Evolutionary conservation across 2,113 vertebrate genomes (phyloP), one percentile per base, ranked within the genome.

Genomic region (Hyaena hyaena): DNA sequence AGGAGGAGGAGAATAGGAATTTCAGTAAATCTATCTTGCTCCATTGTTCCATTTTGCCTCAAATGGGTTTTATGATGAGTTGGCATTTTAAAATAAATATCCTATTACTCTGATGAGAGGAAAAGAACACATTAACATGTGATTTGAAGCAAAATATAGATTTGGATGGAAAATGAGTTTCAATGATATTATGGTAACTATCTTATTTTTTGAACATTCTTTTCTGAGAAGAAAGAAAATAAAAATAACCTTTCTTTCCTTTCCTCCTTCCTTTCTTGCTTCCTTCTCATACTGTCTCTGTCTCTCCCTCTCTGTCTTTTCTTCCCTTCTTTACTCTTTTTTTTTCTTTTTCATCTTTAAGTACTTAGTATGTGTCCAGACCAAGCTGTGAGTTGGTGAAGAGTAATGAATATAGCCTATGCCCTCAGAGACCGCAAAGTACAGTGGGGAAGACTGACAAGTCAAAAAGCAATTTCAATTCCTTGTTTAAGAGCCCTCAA

Each of bases 1-100:
- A 81, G 55, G 23, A 68, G 35, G 8, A 79, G n/a, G 61, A 55
- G 28, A 92, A 82, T n/a, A 28, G 48, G 35, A 55, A 74, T 92
- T 68, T 93, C 53, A 90, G 65, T 7, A 68, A 86, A 76, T 96
- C 45, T 65, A 69, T 35, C 74, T 80, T 86, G 53, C 12, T 92
- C 58, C 23, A 10, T 93, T 93, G 45, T 81, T 95, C 73, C 79
- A 69, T 88, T 96, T 96, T 93, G 31, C 63, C 68, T 90, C 68
- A 89, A 74, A 85, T 87, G 63, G 48, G 4, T 88, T 96, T 92
- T 55, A 81, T 69, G 58, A 88, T 83, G 45, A 73, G 5, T 95
- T 95, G 77, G 33, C 88, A 45, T 93, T 89, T 93, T 93, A 66
- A 95, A 87, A 71, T 82, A 92, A 88, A 83, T 82, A 93, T 50